These are phyloP conservation scores for Lagopus muta DNA, from an alignment of 2,113 vertebrate species.

Conservation along the genomic window DNA sequence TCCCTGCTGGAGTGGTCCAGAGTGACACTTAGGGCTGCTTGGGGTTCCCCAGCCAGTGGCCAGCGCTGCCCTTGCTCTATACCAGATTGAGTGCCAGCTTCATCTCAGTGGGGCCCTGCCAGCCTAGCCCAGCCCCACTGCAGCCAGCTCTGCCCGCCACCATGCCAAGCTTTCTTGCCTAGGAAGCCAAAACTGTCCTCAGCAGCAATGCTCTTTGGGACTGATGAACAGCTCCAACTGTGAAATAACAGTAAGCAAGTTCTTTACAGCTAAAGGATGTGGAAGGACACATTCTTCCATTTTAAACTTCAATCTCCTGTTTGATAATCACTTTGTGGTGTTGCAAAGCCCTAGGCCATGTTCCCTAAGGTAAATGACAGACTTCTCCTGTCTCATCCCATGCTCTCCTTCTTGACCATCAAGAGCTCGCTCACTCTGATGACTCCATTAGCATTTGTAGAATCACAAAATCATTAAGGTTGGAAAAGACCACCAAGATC, in stretches of 20 bases:
- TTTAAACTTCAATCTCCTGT: not conserved
- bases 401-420: not conserved
- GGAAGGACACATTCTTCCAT: not conserved
- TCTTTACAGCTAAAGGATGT: not conserved
- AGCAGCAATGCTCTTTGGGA: fast-evolving
- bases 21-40: not conserved
- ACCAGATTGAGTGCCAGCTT: not conserved
- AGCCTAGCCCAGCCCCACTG: fast-evolving
- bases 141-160: not conserved
- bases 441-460: not conserved
- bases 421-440: not conserved
- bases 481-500: too few relatives aligned
- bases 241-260: not conserved
- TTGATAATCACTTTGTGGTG: not conserved
- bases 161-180: not conserved
- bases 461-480: too few relatives aligned
- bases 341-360: not conserved
- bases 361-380: not conserved
- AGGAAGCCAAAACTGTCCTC: not conserved
- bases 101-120: not conserved
- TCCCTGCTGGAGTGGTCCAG: not conserved
- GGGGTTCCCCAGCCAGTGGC: not conserved
- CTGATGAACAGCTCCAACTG: not conserved
- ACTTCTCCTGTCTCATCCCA: fast-evolving
- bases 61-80: not conserved